Conservation (phyloP, 2,888 invertebrate genomes). For the Hydraecia micacea region DNA sequence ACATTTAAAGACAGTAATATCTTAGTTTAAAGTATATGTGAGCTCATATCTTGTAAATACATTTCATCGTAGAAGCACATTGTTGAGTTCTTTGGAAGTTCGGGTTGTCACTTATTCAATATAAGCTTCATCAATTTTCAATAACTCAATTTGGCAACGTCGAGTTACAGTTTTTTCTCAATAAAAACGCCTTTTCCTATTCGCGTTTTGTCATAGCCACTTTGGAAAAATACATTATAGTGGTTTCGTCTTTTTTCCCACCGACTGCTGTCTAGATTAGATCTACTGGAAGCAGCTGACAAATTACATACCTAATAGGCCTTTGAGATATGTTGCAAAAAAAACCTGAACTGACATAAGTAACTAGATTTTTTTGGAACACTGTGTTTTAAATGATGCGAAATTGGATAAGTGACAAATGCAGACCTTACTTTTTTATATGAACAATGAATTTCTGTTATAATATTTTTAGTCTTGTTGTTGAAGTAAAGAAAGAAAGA, state of each 20-base stretch:
- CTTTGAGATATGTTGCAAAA: neutral
- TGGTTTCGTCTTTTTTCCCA: neutral
- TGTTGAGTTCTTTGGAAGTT: constrained; percentile 11
- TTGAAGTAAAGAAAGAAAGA: too few species aligned
- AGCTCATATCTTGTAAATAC: constrained; percentile 44
- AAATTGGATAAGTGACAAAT: neutral
- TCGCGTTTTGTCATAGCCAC: too few species aligned
- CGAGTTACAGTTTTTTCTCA: neutral
- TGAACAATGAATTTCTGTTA: neutral
- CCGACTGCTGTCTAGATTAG: neutral
- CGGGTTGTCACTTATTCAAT: constrained; percentile 26
- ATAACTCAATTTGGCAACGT: constrained; percentile 25
- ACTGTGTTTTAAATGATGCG: neutral
- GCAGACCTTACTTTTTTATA: neutral
- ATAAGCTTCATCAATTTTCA: constrained; percentile 19
- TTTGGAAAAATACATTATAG: constrained; percentile 2
- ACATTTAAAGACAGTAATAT: constrained; percentile 38
- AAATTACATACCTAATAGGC: neutral
- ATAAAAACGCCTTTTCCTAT: constrained; percentile 17
- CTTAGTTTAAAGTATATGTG: constrained; percentile 13
- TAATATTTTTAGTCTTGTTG: neutral
- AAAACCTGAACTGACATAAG: too few species aligned
- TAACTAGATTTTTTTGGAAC: neutral
- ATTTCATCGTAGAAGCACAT: neutral
- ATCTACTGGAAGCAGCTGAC: neutral